Conservation (phyloP, 2,888 invertebrate species). For the Pasiphila rectangulata region DNA sequence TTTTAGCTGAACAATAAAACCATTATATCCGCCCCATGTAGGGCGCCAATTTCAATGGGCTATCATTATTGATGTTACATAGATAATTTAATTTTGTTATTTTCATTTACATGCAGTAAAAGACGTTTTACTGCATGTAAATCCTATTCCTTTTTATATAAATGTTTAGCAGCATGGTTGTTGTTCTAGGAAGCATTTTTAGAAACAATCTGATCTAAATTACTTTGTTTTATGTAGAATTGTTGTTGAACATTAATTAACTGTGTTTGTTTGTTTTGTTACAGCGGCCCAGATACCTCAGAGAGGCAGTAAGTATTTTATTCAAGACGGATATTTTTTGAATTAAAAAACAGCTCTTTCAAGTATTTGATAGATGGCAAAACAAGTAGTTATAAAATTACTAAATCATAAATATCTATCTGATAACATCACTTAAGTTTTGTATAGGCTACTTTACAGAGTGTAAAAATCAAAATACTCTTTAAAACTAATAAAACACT, state of each 20-base stretch:
- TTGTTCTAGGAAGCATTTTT: slow-evolving; percentile 59
- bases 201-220: slow-evolving; percentile 17
- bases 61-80: slow-evolving; percentile 30
- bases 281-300: slow-evolving; percentile 94
- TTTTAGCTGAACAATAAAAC: slow-evolving; percentile 3
- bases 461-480: no score
- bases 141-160: slow-evolving; percentile 43
- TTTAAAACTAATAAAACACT: no score
- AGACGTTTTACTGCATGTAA: slow-evolving; percentile 42
- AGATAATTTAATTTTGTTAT: slow-evolving; percentile 24
- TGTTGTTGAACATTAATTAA: slow-evolving; percentile 21
- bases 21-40: slow-evolving; percentile 11
- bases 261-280: slow-evolving; percentile 77
- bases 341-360: background rate
- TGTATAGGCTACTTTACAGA: no score
- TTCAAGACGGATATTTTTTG: background rate
- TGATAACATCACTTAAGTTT: no score
- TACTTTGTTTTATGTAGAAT: slow-evolving; percentile 4
- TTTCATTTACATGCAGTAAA: slow-evolving; percentile 19
- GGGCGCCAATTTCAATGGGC: slow-evolving; percentile 22
- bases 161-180: slow-evolving; percentile 75
- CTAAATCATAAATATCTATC: no score
- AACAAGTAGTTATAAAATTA: no score
- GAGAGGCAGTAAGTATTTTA: slow-evolving; percentile 90
- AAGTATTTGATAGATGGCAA: no score